Conservation (phyloP, 2,888 invertebrate species). For the Campoplex nolae region DNA sequence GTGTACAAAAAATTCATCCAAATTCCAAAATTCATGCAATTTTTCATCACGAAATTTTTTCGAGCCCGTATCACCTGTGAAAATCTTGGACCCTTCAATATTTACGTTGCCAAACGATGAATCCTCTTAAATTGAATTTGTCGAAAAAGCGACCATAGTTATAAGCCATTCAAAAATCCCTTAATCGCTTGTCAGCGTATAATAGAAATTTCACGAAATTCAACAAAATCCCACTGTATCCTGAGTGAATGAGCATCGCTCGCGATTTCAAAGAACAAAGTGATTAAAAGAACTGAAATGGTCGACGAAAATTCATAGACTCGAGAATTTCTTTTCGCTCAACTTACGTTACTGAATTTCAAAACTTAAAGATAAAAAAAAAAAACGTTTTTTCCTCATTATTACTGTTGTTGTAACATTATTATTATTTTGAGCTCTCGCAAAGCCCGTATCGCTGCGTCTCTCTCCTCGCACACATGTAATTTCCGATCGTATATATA, state of each 20-base stretch:
- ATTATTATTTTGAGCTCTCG: not conserved
- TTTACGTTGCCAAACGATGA: not conserved
- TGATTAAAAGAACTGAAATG: not conserved
- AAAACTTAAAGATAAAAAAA: not conserved
- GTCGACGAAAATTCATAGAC: not conserved
- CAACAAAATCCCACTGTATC: not conserved
- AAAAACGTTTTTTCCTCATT: not conserved
- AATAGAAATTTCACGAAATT: not conserved
- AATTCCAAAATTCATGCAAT: no score
- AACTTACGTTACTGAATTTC: not conserved
- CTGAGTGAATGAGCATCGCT: not conserved
- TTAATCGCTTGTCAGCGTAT: not conserved
- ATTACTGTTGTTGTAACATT: not conserved
- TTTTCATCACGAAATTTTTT: no score
- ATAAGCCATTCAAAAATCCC: not conserved
- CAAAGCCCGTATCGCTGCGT: not conserved
- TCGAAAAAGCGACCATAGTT: not conserved
- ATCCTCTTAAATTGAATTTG: not conserved
- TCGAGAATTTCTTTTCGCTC: not conserved
- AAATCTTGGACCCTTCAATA: not conserved
- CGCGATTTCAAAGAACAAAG: not conserved
- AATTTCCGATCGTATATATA: not conserved
- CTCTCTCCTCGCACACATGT: not conserved
- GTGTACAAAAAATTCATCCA: not conserved
- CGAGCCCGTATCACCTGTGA: not conserved